These are phyloP conservation scores for Heliconius ethilla DNA, from an alignment of 2,888 invertebrate genomes.

Conservation along the genomic window DNA sequence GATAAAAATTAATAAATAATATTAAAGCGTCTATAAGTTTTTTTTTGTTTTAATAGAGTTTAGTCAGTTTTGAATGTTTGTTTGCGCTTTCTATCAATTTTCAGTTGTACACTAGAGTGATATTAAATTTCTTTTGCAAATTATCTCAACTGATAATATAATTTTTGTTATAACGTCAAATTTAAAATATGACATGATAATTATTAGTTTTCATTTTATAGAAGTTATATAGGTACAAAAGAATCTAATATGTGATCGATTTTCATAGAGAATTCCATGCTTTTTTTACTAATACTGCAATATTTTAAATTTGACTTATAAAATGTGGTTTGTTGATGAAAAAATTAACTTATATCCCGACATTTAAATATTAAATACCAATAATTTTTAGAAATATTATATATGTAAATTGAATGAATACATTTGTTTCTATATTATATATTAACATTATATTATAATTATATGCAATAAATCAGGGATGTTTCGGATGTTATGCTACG, in stretches of 20 bases:
- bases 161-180: conserved; percentile 8
- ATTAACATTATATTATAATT: conserved; percentile 19
- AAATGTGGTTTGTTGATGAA: conserved; percentile 1
- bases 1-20: neutral
- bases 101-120: neutral
- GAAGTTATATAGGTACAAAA: neutral
- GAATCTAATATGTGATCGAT: neutral
- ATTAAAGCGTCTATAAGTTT: neutral
- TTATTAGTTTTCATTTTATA: neutral
- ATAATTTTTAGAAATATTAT: conserved; percentile 12
- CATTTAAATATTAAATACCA: conserved; percentile 12
- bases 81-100: conserved; percentile 5
- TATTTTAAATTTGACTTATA: conserved; percentile 11
- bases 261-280: neutral
- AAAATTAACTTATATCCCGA: conserved; percentile 11
- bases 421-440: conserved; percentile 36
- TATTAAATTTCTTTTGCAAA: conserved; percentile 23
- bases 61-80: neutral
- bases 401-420: conserved; percentile 24
- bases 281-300: neutral
- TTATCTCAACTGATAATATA: conserved; percentile 18
- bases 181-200: conserved; percentile 1
- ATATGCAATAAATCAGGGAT: conserved; percentile 25
- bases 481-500: neutral
- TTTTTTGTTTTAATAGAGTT: neutral